Percentiles rank a stretch among this genome's conserved stretches.
Conservation (phyloP, 2,888 invertebrate species). For the Oscheius myriophilus region DNA sequence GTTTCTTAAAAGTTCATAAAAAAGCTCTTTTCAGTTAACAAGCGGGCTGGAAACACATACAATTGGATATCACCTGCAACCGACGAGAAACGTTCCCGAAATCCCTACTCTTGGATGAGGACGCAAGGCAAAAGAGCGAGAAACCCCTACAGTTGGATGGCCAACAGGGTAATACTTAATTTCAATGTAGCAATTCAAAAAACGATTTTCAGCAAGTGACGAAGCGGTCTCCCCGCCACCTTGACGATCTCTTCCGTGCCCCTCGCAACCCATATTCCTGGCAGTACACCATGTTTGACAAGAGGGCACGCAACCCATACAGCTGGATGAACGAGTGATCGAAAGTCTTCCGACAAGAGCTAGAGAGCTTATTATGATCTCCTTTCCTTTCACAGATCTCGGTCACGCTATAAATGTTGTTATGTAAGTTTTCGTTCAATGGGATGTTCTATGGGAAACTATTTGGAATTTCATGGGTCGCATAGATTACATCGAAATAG, state of each 20-base stretch:
- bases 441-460: too few relatives aligned
- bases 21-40: slow-evolving; percentile 29
- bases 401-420: slow-evolving; percentile 15
- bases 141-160: slow-evolving; percentile 34
- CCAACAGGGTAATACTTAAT: neutral
- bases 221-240: slow-evolving; percentile 22
- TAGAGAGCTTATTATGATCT: slow-evolving; percentile 13
- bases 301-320: slow-evolving; percentile 31
- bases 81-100: slow-evolving; percentile 13
- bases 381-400: slow-evolving; percentile 17
- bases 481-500: too few relatives aligned
- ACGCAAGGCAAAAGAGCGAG: slow-evolving; percentile 25
- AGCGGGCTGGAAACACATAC: slow-evolving; percentile 28
- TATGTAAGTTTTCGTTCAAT: neutral
- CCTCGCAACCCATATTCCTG: slow-evolving; percentile 33
- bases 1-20: too few relatives aligned
- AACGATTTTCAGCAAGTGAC: slow-evolving; percentile 1
- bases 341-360: neutral
- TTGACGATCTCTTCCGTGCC: slow-evolving; percentile 18
- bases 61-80: slow-evolving; percentile 14
- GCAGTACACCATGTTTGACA: slow-evolving; percentile 36
- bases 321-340: slow-evolving; percentile 30
- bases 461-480: too few relatives aligned
- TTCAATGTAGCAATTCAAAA: neutral
- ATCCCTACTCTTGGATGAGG: slow-evolving; percentile 30